phyloP scores from a whole-genome alignment of 2,888 invertebrate species.

The Meghimatium bilineatum region DNA sequence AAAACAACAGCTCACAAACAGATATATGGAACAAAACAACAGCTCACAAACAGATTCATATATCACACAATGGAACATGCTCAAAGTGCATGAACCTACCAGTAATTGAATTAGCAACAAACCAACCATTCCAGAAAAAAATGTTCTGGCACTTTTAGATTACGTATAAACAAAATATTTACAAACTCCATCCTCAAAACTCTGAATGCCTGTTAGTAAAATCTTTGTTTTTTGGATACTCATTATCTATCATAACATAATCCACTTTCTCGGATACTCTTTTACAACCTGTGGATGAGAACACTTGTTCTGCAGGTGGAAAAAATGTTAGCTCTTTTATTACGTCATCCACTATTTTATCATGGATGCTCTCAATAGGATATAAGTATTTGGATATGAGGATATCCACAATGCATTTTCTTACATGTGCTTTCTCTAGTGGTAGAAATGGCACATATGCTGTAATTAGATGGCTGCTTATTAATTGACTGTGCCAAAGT shows the following conservation, averaged over 20 bases:
- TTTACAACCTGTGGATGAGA: slow-evolving; percentile 93
- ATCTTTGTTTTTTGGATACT: neutral
- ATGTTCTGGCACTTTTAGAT: neutral
- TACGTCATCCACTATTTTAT: slow-evolving; percentile 80
- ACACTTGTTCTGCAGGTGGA: slow-evolving; percentile 84
- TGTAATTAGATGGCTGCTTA: slow-evolving; percentile 91
- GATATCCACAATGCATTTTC: slow-evolving; percentile 85
- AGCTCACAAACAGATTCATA: too few relatives aligned
- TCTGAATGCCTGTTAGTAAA: neutral
- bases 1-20: too few relatives aligned
- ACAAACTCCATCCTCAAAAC: neutral
- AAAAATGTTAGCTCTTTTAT: slow-evolving; percentile 85
- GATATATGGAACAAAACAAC: too few relatives aligned
- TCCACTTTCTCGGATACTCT: slow-evolving; percentile 85
- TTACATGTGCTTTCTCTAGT: slow-evolving; percentile 89
- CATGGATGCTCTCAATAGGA: slow-evolving; percentile 48
- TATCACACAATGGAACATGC: too few relatives aligned
- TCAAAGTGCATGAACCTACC: too few relatives aligned
- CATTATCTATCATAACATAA: slow-evolving; percentile 4
- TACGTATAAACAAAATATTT: neutral
- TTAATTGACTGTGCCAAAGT: slow-evolving; percentile 87
- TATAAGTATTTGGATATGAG: slow-evolving; percentile 76
- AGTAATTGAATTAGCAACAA: too few relatives aligned
- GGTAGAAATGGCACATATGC: slow-evolving; percentile 97
- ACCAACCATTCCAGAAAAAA: neutral